These are phyloP conservation scores for Xenopus tropicalis DNA, from an alignment of 2,113 vertebrate genomes.

Conservation along the genomic window DNA sequence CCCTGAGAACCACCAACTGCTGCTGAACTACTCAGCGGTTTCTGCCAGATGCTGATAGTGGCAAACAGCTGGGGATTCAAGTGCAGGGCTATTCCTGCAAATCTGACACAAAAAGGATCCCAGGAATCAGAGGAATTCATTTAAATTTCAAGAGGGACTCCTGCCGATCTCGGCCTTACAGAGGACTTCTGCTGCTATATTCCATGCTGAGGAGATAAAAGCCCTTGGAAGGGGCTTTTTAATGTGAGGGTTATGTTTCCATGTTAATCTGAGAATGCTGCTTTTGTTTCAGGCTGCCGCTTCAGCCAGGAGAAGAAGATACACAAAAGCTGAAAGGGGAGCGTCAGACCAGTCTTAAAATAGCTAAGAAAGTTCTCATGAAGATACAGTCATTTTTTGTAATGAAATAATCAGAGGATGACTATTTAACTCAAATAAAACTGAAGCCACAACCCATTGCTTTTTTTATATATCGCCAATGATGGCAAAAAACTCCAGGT, in stretches of 20 bases:
- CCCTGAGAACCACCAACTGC: neutral
- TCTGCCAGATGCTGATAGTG: neutral
- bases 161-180: conserved; percentile 58
- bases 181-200: conserved; percentile 53
- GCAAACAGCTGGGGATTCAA: neutral
- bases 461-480: no score
- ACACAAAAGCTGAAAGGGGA: conserved; percentile 30
- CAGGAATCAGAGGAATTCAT: conserved; percentile 49
- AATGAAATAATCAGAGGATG: no score
- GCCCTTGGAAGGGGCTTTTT: conserved; percentile 54
- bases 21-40: neutral
- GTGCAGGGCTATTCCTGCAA: neutral
- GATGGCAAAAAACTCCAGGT: no score
- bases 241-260: conserved; percentile 64
- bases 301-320: conserved; percentile 53
- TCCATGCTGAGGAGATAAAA: conserved; percentile 63
- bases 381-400: neutral
- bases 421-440: no score
- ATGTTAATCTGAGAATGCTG: conserved; percentile 68
- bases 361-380: conserved; percentile 1
- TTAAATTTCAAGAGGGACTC: conserved; percentile 61
- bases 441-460: no score
- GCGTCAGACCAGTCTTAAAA: conserved; percentile 8
- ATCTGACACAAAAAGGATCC: conserved; percentile 1
- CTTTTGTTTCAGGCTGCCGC: conserved; percentile 58